phyloP scores from a whole-genome alignment of 1,140 invertebrate genomes.

The Bombyx mandarina region DNA sequence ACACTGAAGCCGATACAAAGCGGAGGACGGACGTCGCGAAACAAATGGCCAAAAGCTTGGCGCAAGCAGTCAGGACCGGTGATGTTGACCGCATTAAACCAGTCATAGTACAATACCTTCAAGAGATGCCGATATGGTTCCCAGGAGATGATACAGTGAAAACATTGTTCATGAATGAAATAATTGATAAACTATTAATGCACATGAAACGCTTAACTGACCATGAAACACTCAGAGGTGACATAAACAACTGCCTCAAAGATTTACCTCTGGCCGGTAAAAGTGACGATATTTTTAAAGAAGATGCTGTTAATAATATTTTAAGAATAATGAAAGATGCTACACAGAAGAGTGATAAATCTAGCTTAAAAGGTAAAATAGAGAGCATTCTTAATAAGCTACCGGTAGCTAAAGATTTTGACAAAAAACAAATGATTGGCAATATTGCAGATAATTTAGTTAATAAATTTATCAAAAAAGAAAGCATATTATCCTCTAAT shows the following conservation, averaged over 20 bases:
- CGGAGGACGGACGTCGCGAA: no score
- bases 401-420: background rate
- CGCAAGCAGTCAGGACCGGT: no score
- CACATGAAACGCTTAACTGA: background rate
- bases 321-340: background rate
- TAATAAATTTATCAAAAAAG: background rate
- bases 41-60: no score
- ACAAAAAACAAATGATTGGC: background rate
- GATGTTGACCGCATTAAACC: no score
- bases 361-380: background rate
- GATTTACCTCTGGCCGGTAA: background rate
- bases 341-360: background rate
- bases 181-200: background rate
- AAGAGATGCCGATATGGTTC: background rate
- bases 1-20: no score
- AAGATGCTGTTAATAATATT: background rate
- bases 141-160: background rate
- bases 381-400: background rate
- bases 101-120: no score
- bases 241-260: background rate
- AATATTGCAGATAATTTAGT: background rate
- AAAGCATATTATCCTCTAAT: background rate
- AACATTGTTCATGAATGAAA: constrained; percentile 1
- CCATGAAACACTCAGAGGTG: background rate
- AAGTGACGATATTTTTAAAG: background rate